These are phyloP conservation scores for Tholera decimalis DNA, from an alignment of 2,888 invertebrate genomes.

Conservation along the genomic window DNA sequence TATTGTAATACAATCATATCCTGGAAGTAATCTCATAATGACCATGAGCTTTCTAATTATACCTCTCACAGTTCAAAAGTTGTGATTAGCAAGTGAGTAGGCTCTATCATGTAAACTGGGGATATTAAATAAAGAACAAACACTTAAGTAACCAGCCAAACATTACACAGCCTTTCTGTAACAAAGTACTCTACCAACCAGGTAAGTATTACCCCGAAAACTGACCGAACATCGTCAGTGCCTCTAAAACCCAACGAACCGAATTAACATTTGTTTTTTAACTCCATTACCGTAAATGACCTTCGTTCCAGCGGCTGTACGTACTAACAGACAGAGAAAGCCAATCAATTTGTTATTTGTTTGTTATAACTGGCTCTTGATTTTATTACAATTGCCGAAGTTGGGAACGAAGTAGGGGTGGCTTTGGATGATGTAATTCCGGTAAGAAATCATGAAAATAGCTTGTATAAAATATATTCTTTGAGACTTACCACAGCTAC, in stretches of 20 bases:
- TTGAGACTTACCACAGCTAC: too few relatives aligned
- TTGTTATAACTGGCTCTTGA: neutral
- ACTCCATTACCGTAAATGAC: slow-evolving; percentile 46
- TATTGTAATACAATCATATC: too few relatives aligned
- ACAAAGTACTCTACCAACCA: slow-evolving; percentile 26
- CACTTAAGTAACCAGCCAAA: neutral
- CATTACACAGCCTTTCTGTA: slow-evolving; percentile 22
- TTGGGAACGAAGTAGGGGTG: neutral
- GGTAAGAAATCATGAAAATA: neutral
- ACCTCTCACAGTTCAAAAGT: neutral
- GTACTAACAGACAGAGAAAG: slow-evolving; percentile 8
- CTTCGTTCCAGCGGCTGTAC: slow-evolving; percentile 24
- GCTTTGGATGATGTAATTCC: neutral
- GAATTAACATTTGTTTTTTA: slow-evolving; percentile 52
- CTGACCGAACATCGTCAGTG: slow-evolving; percentile 44
- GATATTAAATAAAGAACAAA: neutral
- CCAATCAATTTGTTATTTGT: slow-evolving; percentile 27
- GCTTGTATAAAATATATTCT: neutral
- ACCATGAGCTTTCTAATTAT: too few relatives aligned
- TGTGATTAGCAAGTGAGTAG: neutral
- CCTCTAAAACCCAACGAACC: slow-evolving; percentile 40
- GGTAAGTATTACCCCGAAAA: slow-evolving; percentile 22
- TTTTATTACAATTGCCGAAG: neutral
- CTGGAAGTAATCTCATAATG: too few relatives aligned
- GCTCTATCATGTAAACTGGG: too few relatives aligned